phyloP scores from a whole-genome alignment of 2,113 vertebrate species.

The Ophthalmolycus amberensis region DNA sequence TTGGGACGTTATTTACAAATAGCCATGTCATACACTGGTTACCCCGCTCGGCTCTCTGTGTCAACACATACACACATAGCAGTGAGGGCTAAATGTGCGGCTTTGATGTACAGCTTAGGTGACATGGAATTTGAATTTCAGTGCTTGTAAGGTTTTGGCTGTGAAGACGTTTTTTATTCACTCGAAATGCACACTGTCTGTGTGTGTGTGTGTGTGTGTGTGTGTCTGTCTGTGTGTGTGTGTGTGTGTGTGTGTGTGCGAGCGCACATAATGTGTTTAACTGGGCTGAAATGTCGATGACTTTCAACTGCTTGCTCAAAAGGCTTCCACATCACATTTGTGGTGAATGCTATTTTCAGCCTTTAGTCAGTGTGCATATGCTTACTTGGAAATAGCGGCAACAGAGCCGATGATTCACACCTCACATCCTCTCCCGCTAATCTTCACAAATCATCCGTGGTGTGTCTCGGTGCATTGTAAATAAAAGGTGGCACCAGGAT shows the following conservation, averaged over 20 bases:
- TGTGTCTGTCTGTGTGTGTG: conserved; percentile 9
- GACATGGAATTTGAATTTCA: conserved; percentile 68
- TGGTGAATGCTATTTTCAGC: conserved; percentile 62
- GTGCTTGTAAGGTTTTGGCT: conserved; percentile 65
- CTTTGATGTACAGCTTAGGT: conserved; percentile 72
- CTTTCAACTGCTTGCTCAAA: conserved; percentile 58
- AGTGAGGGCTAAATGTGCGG: conserved; percentile 52
- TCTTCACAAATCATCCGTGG: conserved; percentile 72
- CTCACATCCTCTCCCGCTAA: conserved; percentile 64
- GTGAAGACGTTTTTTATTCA: conserved; percentile 67
- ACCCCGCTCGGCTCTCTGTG: conserved; percentile 56
- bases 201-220: conserved; percentile 9
- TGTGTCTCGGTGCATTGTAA: conserved; percentile 65
- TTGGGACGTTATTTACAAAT: conserved; percentile 73
- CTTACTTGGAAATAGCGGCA: conserved; percentile 57
- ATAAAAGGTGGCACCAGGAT: conserved; percentile 67
- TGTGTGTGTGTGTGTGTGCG: conserved; percentile 7
- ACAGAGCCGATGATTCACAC: conserved; percentile 69
- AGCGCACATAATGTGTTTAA: conserved; percentile 48
- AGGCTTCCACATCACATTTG: conserved; percentile 56
- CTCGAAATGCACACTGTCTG: conserved; percentile 57
- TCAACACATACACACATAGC: conserved; percentile 50
- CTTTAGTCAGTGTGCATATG: conserved; percentile 64
- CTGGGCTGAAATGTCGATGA: conserved; percentile 61
- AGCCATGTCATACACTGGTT: conserved; percentile 71